Percentiles rank a stretch among this genome's conserved stretches.
Conservation (phyloP, 1,140 invertebrate genomes). For the Daktulosphaira vitifoliae region DNA sequence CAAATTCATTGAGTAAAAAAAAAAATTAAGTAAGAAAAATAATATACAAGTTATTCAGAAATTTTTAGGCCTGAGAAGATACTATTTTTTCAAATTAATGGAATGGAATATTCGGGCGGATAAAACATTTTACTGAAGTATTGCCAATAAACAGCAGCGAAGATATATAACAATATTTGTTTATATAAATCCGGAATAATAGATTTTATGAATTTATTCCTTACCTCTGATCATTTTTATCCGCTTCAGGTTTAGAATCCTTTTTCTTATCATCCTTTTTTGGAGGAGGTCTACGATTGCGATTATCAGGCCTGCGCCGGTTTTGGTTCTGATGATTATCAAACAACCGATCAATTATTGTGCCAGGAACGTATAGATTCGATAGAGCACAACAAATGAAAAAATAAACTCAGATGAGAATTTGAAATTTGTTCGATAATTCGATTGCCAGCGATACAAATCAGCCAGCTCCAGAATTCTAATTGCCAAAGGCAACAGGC, state of each 20-base stretch:
- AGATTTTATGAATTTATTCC: constrained; percentile 30
- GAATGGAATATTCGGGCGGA: constrained; percentile 27
- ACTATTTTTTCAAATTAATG: constrained; percentile 9
- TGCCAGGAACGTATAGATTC: constrained; percentile 32
- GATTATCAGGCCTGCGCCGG: constrained; percentile 33
- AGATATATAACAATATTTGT: constrained; percentile 30
- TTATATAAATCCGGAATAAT: constrained; percentile 33
- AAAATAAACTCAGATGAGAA: constrained; percentile 33
- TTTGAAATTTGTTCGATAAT: constrained; percentile 33
- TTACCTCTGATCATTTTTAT: constrained; percentile 33
- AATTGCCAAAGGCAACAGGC: constrained; percentile 33
- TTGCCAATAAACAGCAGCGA: constrained; percentile 30
- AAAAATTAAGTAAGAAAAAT: neutral
- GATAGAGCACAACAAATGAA: constrained; percentile 34
- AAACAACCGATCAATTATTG: constrained; percentile 32
- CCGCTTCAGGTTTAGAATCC: constrained; percentile 33
- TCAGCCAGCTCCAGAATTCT: constrained; percentile 33
- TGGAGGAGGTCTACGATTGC: constrained; percentile 32
- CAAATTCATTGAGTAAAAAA: neutral
- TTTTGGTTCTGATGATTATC: constrained; percentile 31
- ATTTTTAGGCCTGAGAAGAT: neutral
- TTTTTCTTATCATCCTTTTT: constrained; percentile 33
- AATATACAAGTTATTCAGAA: constrained; percentile 2
- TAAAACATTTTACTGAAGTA: constrained; percentile 26
- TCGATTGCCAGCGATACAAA: constrained; percentile 31